Conservation (phyloP, 2,113 vertebrate species). For the Myanophis thanlyinensis region DNA sequence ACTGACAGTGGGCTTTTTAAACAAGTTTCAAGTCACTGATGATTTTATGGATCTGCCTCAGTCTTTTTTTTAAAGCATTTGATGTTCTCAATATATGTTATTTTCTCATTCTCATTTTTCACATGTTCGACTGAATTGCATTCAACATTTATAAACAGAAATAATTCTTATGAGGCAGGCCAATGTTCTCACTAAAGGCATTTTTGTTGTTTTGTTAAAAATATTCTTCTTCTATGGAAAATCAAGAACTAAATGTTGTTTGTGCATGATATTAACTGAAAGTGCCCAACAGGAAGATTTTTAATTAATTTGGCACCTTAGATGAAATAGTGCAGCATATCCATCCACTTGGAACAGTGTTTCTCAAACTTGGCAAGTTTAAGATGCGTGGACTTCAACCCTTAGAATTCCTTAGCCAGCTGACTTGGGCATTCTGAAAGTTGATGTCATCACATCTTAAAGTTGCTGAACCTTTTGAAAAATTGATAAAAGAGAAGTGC, state of each 20-base stretch:
- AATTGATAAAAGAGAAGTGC: not conserved
- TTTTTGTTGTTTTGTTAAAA: not conserved
- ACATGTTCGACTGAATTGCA: constrained; percentile 17
- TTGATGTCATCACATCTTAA: not conserved
- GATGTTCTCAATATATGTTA: constrained; percentile 20
- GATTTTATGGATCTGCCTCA: not conserved
- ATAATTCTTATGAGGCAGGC: constrained; percentile 16
- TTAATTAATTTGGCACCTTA: constrained; percentile 4
- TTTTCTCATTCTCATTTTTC: constrained; percentile 26
- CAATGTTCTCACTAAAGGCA: not conserved
- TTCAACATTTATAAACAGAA: constrained; percentile 14
- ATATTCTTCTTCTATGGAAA: constrained; percentile 9
- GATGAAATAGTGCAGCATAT: not conserved
- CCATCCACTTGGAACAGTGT: not conserved
- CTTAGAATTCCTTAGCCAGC: not conserved
- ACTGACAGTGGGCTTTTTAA: not conserved
- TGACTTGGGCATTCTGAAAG: not conserved
- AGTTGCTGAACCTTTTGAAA: not conserved
- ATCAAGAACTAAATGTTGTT: not conserved
- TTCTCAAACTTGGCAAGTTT: not conserved
- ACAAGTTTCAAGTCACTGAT: not conserved
- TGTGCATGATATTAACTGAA: not conserved
- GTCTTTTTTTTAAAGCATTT: not conserved
- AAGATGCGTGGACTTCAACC: not conserved
- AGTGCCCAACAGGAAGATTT: not conserved